A percentile compares a stretch with the other conserved stretches of the same genome.
Evolutionary conservation across 2,888 invertebrate genomes (phyloP).

Genomic region (Apomyelois bistriatella): DNA sequence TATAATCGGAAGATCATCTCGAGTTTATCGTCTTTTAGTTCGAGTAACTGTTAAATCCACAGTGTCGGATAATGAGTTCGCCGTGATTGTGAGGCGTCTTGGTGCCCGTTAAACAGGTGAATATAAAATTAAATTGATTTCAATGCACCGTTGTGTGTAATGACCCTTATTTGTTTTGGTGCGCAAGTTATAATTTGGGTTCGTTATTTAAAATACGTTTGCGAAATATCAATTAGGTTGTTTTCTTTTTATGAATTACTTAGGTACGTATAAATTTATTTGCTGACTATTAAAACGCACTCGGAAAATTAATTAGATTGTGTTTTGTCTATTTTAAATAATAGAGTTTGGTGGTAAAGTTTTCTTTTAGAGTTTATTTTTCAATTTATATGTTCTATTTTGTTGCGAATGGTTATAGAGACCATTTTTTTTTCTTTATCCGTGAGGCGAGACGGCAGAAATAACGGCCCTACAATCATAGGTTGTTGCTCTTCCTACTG

Average conservation of each 20-base stretch:
- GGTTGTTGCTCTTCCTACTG: constrained; percentile 77
- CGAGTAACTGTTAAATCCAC: constrained; percentile 67
- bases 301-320: too few relatives aligned
- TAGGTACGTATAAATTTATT: too few relatives aligned
- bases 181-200: constrained; percentile 26
- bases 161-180: constrained; percentile 33
- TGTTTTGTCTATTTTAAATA: too few relatives aligned
- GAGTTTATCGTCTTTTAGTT: constrained; percentile 50
- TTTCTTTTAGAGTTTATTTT: not conserved
- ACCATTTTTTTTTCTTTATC: constrained; percentile 51
- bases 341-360: not conserved
- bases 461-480: constrained; percentile 79
- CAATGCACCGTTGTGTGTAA: constrained; percentile 44
- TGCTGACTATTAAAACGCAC: too few relatives aligned
- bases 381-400: not conserved
- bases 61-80: constrained; percentile 72
- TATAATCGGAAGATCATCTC: constrained; percentile 18
- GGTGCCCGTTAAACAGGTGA: constrained; percentile 70
- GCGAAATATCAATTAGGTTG: constrained; percentile 32
- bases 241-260: not conserved
- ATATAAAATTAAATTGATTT: constrained; percentile 56
- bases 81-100: constrained; percentile 70
- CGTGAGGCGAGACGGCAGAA: constrained; percentile 61
- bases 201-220: constrained; percentile 23
- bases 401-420: constrained; percentile 19